Percentiles rank a stretch among this genome's conserved stretches.
Evolutionary conservation across 2,888 invertebrate species (phyloP).

Genomic region (Drosophila borborema): DNA sequence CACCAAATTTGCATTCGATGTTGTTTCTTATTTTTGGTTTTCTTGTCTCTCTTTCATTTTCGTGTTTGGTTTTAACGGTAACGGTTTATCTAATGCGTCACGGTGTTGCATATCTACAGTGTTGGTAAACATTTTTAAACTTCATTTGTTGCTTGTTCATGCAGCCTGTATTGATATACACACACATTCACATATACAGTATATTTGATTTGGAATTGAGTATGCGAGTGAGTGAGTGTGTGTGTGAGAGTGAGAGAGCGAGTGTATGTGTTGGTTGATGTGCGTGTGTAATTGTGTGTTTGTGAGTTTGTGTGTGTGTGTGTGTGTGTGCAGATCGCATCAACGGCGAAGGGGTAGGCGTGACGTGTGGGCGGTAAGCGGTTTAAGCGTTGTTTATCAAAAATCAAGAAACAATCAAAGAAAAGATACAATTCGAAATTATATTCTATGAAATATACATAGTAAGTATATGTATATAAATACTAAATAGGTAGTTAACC

Average conservation of each 20-base stretch:
- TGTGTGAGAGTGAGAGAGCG: conserved; percentile 10
- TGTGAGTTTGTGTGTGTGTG: conserved; percentile 6
- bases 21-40: conserved; percentile 10
- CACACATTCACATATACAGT: conserved; percentile 8
- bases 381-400: conserved; percentile 62
- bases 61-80: neutral
- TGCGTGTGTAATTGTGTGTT: conserved; percentile 14
- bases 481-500: conserved; percentile 23
- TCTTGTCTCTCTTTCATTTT: conserved; percentile 12
- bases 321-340: conserved; percentile 37
- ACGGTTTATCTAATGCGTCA: conserved; percentile 22
- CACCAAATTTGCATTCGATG: conserved; percentile 35
- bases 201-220: conserved; percentile 17
- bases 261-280: conserved; percentile 1
- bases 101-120: conserved; percentile 46
- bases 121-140: conserved; percentile 54
- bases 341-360: conserved; percentile 46
- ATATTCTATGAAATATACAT: conserved; percentile 30
- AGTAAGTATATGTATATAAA: conserved; percentile 19
- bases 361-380: conserved; percentile 61
- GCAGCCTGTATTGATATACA: conserved; percentile 70
- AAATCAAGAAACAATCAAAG: conserved; percentile 73
- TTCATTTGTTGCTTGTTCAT: conserved; percentile 79
- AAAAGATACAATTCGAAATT: conserved; percentile 71
- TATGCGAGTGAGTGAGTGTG: neutral